A percentile compares a stretch with the other conserved stretches of the same genome.
phyloP scores from a whole-genome alignment of 2,888 invertebrate species.

The Ametastegia equiseti region DNA sequence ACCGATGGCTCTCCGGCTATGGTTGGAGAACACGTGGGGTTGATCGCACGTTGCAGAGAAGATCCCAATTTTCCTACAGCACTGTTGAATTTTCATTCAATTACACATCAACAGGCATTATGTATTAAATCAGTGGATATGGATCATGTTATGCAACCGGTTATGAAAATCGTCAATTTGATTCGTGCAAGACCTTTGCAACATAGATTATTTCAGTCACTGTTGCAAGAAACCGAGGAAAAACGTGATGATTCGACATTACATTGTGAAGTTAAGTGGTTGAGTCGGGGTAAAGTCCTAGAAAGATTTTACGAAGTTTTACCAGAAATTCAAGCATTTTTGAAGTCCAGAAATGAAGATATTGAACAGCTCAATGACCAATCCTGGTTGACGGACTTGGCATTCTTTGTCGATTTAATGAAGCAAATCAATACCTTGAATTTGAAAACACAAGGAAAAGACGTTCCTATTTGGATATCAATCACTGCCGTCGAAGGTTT shows the following conservation, averaged over 20 bases:
- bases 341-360: background rate
- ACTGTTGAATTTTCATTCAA: conserved; percentile 58
- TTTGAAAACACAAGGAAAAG: background rate
- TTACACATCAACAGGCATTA: conserved; percentile 58
- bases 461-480: no score
- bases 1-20: background rate
- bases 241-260: background rate
- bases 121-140: conserved; percentile 56
- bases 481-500: no score
- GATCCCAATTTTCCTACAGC: background rate
- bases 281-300: background rate
- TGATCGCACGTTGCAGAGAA: background rate
- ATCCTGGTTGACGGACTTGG: background rate
- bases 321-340: background rate
- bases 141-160: conserved; percentile 50
- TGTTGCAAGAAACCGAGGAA: background rate
- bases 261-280: background rate
- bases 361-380: background rate
- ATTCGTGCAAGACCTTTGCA: conserved; percentile 58
- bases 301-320: background rate
- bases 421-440: no score
- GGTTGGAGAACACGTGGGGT: background rate
- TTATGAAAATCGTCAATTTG: conserved; percentile 56
- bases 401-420: background rate
- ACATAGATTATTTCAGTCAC: conserved; percentile 58